phyloP scores from a whole-genome alignment of 2,797 vertebrate genomes.

The Sebastes cheni region DNA sequence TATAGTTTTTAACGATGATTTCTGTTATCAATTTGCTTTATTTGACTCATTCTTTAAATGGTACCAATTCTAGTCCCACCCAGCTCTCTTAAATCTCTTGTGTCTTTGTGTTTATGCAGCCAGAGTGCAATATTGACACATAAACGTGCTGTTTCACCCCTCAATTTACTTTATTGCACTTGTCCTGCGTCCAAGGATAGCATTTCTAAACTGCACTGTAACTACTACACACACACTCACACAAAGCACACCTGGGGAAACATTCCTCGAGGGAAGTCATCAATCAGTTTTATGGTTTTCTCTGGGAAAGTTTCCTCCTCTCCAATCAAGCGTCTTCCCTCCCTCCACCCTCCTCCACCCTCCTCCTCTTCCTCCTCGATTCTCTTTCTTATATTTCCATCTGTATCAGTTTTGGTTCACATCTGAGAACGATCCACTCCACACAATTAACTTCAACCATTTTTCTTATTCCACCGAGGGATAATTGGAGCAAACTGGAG shows the following conservation, averaged over 20 bases:
- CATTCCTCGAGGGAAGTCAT: slow-evolving; percentile 86
- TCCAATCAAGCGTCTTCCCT: slow-evolving; percentile 77
- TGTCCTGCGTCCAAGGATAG: slow-evolving; percentile 80
- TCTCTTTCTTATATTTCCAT: slow-evolving; percentile 77
- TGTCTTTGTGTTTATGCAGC: slow-evolving; percentile 43
- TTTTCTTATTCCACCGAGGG: slow-evolving; percentile 63
- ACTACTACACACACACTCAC: slow-evolving; percentile 41
- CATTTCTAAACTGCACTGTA: slow-evolving; percentile 72
- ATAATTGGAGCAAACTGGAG: slow-evolving; percentile 70
- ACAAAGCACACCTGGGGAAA: slow-evolving; percentile 84
- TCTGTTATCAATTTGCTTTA: slow-evolving; percentile 49
- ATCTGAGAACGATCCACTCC: slow-evolving; percentile 76
- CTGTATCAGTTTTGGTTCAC: slow-evolving; percentile 82
- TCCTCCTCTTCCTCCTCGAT: slow-evolving; percentile 16
- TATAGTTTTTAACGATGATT: slow-evolving; percentile 10
- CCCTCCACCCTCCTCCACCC: slow-evolving; percentile 16
- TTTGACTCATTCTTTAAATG: slow-evolving; percentile 32
- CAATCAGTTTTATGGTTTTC: slow-evolving; percentile 87
- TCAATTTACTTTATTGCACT: slow-evolving; percentile 79
- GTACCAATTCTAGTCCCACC: slow-evolving; percentile 15
- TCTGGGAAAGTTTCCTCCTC: slow-evolving; percentile 82
- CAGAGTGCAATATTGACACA: slow-evolving; percentile 65
- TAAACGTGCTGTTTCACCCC: slow-evolving; percentile 68
- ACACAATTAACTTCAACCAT: slow-evolving; percentile 73
- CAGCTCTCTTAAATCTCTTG: slow-evolving; percentile 39